Evolutionary conservation across 2,888 invertebrate genomes (phyloP), one percentile per base, ranked within the genome.

Genomic region (Eubasilissa splendida): DNA sequence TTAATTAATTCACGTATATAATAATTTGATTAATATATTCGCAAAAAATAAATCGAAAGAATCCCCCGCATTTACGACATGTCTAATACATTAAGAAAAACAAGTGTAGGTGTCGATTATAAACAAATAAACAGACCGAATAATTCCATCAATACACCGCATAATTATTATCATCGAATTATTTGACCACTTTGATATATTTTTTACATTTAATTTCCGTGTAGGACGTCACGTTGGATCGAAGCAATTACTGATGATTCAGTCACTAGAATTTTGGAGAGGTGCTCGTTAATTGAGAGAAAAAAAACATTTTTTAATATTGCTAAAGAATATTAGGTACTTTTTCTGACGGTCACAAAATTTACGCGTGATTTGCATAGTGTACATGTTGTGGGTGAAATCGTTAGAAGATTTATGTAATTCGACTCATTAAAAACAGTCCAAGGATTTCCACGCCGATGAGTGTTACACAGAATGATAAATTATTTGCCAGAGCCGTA

Each of bases 351-450:
- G n/a, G 68, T 50, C 50, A 50, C 50, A 42, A 14, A 52, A 50
- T 68, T 50, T 68, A 14, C 14, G 9, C 4, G 14, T 14, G 50
- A 68, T 68, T 68, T 68, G 52, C 68, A 68, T 68, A n/a, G 1
- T 58, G 12, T 8, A 9, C n/a, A 58, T 4, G 12, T 33, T 50
- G 68, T 68, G 14, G 68, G 68, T 50, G 68, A 68, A 12, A 66
- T 66, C n/a, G 66, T 66, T 33, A 5, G 66, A 31, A 12, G 42
- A 68, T 42, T 68, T 68, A 52, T 68, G 68, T 68, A 68, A 63
- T 63, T 31, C 42, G 42, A 42, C 42, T 42, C 7, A 42, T 42
- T 42, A 42, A 42, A 42, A 42, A 7, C 42, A 7, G 42, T 42
- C 42, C 42, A 42, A 42, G 42, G 42, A 5, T 7, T 42, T 42